Conservation (phyloP, 2,888 invertebrate genomes). For the Megalurothrips usitatus region DNA sequence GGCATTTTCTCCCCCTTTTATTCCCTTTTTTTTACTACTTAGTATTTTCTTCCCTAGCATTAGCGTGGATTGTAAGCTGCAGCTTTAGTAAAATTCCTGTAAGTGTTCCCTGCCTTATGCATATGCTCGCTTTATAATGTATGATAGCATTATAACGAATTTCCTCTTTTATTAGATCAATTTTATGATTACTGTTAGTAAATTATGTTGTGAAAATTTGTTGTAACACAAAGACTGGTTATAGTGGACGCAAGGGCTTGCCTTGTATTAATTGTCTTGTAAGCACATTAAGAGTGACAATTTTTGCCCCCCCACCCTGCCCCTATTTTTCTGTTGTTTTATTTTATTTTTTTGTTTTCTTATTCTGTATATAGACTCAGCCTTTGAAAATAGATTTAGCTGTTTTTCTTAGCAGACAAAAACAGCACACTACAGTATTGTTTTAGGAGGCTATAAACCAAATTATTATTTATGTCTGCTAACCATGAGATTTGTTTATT, state of each 20-base stretch:
- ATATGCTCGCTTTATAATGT: slow-evolving; percentile 2
- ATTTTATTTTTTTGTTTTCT: background rate
- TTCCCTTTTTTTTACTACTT: slow-evolving; percentile 13
- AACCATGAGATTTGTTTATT: slow-evolving; percentile 17
- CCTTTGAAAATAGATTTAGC: slow-evolving; percentile 13
- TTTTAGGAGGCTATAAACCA: slow-evolving; percentile 26
- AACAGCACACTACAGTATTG: slow-evolving; percentile 15
- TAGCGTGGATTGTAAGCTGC: background rate
- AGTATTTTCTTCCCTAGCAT: background rate
- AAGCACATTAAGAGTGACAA: background rate
- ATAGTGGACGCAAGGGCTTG: background rate
- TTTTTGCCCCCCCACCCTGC: background rate
- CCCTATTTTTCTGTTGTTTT: background rate
- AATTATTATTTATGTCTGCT: slow-evolving; percentile 24
- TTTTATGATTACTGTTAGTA: background rate
- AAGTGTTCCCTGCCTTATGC: background rate
- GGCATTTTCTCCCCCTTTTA: slow-evolving; percentile 14
- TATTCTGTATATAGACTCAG: background rate
- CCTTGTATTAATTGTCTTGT: background rate
- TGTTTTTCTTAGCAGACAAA: slow-evolving; percentile 20
- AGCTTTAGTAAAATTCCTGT: background rate
- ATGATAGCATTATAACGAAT: background rate
- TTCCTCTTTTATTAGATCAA: slow-evolving; percentile 10
- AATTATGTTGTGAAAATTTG: background rate
- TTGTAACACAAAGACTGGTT: slow-evolving; percentile 20